These are phyloP conservation scores for Drosophila lowei DNA, from an alignment of 1,140 invertebrate genomes.

Conservation along the genomic window DNA sequence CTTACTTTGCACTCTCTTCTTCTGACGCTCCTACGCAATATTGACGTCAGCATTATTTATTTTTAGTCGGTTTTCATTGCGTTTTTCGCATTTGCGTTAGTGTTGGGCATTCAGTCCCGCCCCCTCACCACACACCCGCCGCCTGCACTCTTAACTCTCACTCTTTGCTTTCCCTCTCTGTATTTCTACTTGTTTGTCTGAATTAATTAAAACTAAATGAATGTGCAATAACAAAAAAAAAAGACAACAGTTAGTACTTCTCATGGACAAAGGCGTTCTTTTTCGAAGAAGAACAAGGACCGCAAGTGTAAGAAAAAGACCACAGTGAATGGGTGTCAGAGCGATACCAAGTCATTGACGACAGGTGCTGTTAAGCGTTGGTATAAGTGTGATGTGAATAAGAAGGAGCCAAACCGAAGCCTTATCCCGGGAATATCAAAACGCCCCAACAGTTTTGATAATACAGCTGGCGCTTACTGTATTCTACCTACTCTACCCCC, in stretches of 20 bases:
- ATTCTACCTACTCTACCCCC: no score
- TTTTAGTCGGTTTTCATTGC: constrained; percentile 61
- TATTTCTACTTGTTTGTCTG: constrained; percentile 53
- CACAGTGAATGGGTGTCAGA: not conserved
- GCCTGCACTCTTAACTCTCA: not conserved
- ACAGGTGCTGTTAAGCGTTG: no score
- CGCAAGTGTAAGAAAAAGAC: constrained; percentile 1
- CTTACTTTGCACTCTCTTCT: not conserved
- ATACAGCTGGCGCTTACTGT: no score
- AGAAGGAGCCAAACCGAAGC: no score
- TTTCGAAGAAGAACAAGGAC: constrained; percentile 19
- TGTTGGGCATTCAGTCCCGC: constrained; percentile 16
- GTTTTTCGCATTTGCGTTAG: constrained; percentile 51
- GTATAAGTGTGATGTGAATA: no score
- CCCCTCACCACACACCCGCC: not conserved
- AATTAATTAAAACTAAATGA: constrained; percentile 79
- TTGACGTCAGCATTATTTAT: constrained; percentile 78
- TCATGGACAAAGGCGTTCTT: constrained; percentile 28
- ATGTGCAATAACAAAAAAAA: constrained; percentile 55
- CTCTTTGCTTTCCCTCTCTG: not conserved
- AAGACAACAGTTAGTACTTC: constrained; percentile 59
- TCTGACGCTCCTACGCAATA: constrained; percentile 81
- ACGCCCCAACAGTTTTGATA: no score
- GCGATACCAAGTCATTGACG: constrained; percentile 1
- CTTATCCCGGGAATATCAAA: no score